phyloP scores from a whole-genome alignment of 2,888 invertebrate species.

The Noctua janthe region DNA sequence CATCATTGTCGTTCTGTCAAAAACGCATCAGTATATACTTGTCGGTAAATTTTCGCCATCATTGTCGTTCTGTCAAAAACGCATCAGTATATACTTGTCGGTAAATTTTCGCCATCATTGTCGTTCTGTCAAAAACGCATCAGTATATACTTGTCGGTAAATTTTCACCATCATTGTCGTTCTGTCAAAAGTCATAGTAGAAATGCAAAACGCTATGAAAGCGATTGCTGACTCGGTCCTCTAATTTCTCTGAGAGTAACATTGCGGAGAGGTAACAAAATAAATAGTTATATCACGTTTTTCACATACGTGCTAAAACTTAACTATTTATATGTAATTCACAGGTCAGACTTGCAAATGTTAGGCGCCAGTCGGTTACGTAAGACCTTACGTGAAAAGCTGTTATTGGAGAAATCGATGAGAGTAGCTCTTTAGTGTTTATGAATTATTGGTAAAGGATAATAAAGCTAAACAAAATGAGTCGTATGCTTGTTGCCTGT shows the following conservation, averaged over 20 bases:
- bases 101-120: background rate
- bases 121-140: background rate
- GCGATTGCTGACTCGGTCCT: no score
- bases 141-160: background rate
- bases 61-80: background rate
- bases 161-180: background rate
- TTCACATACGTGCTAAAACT: constrained; percentile 39
- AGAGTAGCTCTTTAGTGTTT: constrained; percentile 9
- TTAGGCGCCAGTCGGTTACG: constrained; percentile 30
- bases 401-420: constrained; percentile 49
- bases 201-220: background rate
- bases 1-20: background rate
- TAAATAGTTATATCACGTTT: constrained; percentile 34
- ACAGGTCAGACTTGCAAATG: constrained; percentile 39
- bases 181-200: background rate
- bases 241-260: background rate
- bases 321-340: constrained; percentile 39
- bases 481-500: background rate
- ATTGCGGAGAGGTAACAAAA: background rate
- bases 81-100: background rate
- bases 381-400: constrained; percentile 46
- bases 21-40: background rate
- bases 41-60: background rate
- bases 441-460: constrained; percentile 15
- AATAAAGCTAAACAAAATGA: background rate